These are phyloP conservation scores for Vombatus ursinus DNA, from an alignment of 2,113 vertebrate species.

Conservation along the genomic window DNA sequence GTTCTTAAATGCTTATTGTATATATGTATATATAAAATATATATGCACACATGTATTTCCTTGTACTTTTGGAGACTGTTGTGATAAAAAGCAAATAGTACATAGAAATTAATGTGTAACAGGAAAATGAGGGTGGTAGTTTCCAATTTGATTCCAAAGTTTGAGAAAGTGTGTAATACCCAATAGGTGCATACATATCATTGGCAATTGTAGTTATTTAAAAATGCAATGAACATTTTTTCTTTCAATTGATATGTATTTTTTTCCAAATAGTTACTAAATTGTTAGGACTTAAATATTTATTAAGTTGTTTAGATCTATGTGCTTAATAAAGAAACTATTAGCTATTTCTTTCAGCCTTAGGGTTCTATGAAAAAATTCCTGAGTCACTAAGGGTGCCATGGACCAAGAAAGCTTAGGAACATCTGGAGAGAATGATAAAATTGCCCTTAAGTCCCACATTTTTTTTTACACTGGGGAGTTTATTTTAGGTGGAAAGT, in stretches of 20 bases:
- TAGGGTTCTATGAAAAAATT: background rate
- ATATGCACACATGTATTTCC: too few relatives aligned
- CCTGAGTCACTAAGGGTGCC: background rate
- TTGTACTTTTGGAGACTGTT: background rate
- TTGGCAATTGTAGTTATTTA: background rate
- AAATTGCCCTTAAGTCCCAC: background rate
- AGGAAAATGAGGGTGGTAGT: background rate
- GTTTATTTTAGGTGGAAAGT: background rate
- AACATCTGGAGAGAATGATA: background rate
- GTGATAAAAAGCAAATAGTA: background rate
- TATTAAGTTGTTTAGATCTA: background rate
- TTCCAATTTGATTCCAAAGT: background rate
- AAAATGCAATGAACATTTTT: background rate
- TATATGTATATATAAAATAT: too few relatives aligned
- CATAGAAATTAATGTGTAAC: background rate
- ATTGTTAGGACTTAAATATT: background rate
- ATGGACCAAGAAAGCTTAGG: background rate
- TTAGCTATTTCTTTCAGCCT: background rate
- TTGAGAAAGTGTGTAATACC: background rate
- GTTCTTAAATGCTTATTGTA: background rate
- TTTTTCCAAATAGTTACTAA: background rate
- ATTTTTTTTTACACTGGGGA: background rate
- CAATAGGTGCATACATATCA: background rate
- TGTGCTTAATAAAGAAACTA: background rate
- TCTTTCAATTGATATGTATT: background rate